Evolutionary conservation across 2,797 vertebrate species (phyloP), one percentile per base, ranked within the genome.

Genomic region (Chaetodon trifasciatus): DNA sequence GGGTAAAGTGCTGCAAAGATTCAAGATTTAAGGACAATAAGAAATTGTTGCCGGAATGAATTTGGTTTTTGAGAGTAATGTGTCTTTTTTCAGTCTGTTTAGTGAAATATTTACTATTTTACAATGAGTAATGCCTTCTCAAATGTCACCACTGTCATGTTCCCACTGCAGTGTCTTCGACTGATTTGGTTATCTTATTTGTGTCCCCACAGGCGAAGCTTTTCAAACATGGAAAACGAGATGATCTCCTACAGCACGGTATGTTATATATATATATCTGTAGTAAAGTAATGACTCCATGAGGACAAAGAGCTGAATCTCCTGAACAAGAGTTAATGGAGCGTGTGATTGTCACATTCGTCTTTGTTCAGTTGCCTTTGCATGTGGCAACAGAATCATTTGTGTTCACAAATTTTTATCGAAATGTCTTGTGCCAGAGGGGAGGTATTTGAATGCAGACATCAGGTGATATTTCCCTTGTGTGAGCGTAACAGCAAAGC

Each of bases 161-260:
- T 5, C 70, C 12, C 10, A 76, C 46, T 65, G 35, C 12, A 57
- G 2, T 57, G 40, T 64, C 12, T 58, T 17, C 8, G 0, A 37
- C 64, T 53, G 13, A 83, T 56, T 58, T 74, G 17, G 24, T 75
- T 6, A 19, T 68, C 49, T 68, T 61, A 67, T 79, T 62, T 80
- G 24, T 94, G 0, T 87, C 87, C 86, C 76, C 17, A 9, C 52
- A 99, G 98, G 97, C 98, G 12, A 97, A 97, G 77, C 95, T 99
- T 88, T 99, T 99, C 89, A 99, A 99, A 86, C 98, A 99, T 79
- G 98, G 97, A 63, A 99, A 98, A 88, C 95, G 98, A 74, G 97
- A 99, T 72, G 98, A 99, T 81, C 96, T 98, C 80, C 94, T 99
- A 35, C 97, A 96, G 0, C 97, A 98, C 6, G 98, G 98, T 99